Evolutionary conservation across 2,888 invertebrate species (phyloP).

Genomic region (Lamellibrachia satsuma): DNA sequence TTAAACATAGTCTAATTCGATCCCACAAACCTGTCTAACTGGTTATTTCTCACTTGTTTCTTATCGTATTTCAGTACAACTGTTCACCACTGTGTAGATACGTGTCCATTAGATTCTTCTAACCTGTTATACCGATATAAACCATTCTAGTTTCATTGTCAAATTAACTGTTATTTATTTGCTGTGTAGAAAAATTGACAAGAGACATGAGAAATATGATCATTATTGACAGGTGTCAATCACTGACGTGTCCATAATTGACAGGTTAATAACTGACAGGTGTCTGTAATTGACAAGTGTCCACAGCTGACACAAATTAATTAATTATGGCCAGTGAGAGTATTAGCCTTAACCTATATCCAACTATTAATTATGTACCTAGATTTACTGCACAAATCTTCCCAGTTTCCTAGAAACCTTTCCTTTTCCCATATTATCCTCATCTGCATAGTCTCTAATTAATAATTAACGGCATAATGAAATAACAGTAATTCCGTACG

Average conservation of each 20-base stretch:
- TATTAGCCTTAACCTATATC: neutral
- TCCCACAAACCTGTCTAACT: neutral
- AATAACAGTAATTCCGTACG: neutral
- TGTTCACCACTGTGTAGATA: neutral
- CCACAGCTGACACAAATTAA: neutral
- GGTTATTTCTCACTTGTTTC: neutral
- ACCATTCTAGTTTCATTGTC: neutral
- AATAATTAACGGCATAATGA: neutral
- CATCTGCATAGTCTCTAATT: neutral
- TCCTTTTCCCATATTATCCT: neutral
- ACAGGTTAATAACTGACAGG: neutral
- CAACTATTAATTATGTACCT: neutral
- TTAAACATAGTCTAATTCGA: conserved; percentile 6
- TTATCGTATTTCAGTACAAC: neutral
- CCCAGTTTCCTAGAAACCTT: neutral
- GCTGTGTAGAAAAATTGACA: neutral
- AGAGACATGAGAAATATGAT: neutral
- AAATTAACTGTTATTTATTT: neutral
- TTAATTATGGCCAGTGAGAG: neutral
- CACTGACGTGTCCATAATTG: neutral
- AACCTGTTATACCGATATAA: neutral
- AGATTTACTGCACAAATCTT: neutral
- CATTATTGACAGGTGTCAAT: neutral
- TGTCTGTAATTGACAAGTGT: neutral
- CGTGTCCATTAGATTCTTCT: neutral